Percentiles rank a stretch among this genome's conserved stretches.
Evolutionary conservation across 2,797 vertebrate species (phyloP).

Genomic region (Sitta carolinensis): DNA sequence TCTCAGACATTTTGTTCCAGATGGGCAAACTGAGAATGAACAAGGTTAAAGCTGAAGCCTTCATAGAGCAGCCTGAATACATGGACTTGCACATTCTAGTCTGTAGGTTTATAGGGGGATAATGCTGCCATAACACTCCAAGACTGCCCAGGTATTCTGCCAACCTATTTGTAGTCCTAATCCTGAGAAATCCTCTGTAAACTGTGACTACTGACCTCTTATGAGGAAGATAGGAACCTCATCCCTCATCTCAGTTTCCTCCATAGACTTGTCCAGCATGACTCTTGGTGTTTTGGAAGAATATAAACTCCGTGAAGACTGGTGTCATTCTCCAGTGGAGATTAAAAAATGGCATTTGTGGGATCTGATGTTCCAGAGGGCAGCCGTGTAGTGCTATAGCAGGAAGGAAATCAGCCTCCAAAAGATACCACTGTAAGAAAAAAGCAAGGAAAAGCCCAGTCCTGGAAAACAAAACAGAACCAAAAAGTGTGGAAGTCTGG

Average conservation of each 20-base stretch:
- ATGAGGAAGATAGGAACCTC: background rate
- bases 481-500: background rate
- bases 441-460: background rate
- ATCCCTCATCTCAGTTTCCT: background rate
- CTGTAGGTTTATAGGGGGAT: background rate
- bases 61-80: background rate
- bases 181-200: background rate
- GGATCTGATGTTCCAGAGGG: background rate
- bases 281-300: background rate
- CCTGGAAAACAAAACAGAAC: background rate
- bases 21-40: background rate
- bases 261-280: background rate
- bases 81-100: background rate
- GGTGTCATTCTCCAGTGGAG: background rate
- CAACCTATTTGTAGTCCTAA: background rate
- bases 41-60: background rate
- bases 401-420: background rate
- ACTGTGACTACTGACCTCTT: background rate
- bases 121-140: background rate
- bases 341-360: background rate
- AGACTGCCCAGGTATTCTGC: background rate
- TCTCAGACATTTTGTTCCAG: background rate
- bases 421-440: background rate
- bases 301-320: background rate
- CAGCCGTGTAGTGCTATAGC: fast-evolving